phyloP scores from a whole-genome alignment of 2,113 vertebrate species.

The Callospermophilus lateralis region DNA sequence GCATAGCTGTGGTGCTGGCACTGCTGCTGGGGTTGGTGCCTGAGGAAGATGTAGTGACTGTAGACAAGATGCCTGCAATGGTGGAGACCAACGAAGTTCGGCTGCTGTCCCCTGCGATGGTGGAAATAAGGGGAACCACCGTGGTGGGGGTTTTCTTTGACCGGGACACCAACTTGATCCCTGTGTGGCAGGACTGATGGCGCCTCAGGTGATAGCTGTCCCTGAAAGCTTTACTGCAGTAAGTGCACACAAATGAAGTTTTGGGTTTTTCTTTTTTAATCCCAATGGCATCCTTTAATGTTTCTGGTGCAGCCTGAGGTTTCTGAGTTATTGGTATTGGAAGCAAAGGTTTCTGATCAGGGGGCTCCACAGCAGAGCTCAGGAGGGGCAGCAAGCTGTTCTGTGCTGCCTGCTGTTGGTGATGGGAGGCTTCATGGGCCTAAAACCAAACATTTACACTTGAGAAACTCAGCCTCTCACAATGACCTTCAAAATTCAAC shows the following conservation, averaged over 20 bases:
- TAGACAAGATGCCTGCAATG: conserved; percentile 96
- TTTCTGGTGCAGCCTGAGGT: conserved; percentile 94
- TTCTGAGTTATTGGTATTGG: conserved; percentile 97
- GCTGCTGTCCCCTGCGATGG: conserved; percentile 94
- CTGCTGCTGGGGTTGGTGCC: conserved; percentile 92
- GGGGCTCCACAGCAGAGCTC: conserved; percentile 95
- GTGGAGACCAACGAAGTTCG: conserved; percentile 96
- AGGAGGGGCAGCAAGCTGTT: conserved; percentile 97
- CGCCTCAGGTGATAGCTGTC: conserved; percentile 99
- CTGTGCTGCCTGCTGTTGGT: conserved; percentile 97
- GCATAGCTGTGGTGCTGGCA: conserved; percentile 88
- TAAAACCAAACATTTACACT: conserved; percentile 92
- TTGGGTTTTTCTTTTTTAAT: conserved; percentile 99
- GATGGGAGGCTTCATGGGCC: conserved; percentile 97
- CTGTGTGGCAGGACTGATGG: conserved; percentile 98
- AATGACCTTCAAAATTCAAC: conserved; percentile 74
- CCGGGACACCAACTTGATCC: conserved; percentile 98
- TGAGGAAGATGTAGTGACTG: conserved; percentile 96
- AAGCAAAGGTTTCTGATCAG: conserved; percentile 97
- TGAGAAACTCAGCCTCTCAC: conserved; percentile 81
- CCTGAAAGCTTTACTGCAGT: conserved; percentile 99
- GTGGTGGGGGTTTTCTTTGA: conserved; percentile 96
- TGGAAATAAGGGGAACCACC: conserved; percentile 97
- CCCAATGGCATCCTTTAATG: conserved; percentile 94
- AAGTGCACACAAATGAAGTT: conserved; percentile 98